A percentile compares a stretch with the other conserved stretches of the same genome.
phyloP scores from a whole-genome alignment of 2,113 vertebrate genomes.

The Varanus komodoensis region DNA sequence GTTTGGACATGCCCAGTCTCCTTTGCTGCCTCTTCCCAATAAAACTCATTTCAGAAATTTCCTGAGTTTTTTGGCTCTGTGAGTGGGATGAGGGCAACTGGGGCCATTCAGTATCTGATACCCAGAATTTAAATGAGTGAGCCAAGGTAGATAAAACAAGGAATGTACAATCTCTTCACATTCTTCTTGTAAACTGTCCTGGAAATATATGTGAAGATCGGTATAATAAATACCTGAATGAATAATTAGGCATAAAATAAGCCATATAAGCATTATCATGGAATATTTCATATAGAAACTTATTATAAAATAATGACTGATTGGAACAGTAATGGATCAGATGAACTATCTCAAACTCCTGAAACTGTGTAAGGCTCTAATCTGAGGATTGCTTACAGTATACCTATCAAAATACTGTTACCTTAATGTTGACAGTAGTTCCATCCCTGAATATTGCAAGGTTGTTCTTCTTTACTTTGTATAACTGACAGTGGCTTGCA shows the following conservation, averaged over 20 bases:
- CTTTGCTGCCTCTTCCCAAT: not conserved
- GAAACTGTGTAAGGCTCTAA: not conserved
- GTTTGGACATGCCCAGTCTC: not conserved
- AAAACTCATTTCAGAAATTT: not conserved
- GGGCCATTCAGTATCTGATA: not conserved
- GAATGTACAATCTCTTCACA: conserved; percentile 44
- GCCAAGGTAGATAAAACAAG: not conserved
- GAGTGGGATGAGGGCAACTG: not conserved
- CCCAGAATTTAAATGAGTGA: not conserved
- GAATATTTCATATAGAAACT: conserved; percentile 43
- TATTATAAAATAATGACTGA: not conserved
- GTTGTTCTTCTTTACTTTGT: not conserved
- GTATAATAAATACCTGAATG: not conserved
- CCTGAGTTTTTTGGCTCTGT: not conserved
- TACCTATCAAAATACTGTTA: not conserved
- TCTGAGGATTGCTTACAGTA: not conserved
- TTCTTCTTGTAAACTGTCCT: not conserved
- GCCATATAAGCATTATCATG: conserved; percentile 18
- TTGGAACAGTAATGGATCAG: conserved; percentile 6
- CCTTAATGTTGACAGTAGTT: conserved; percentile 11
- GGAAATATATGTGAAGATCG: not conserved
- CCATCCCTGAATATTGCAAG: conserved; percentile 1
- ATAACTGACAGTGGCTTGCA: conserved; percentile 1
- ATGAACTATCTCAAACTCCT: conserved; percentile 23
- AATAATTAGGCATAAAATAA: not conserved